phyloP scores from a whole-genome alignment of 2,113 vertebrate genomes.

The Nerophis ophidion region DNA sequence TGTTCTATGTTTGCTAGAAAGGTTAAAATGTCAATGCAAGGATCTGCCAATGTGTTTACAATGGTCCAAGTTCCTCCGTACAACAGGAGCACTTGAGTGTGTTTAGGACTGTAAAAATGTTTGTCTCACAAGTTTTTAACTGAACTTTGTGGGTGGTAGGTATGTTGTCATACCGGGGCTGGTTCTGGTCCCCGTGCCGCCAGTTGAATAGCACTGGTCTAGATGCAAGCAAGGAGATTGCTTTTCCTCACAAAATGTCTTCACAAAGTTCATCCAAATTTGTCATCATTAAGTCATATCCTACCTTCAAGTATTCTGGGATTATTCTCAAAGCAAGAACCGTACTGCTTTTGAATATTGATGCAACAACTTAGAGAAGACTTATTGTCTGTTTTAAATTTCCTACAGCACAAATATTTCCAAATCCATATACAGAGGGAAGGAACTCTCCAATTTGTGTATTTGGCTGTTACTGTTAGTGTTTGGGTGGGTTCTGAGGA shows the following conservation, averaged over 20 bases:
- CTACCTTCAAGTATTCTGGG: too few species aligned
- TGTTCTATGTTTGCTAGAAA: too few species aligned
- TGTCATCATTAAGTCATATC: neutral
- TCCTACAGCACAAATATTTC: slow-evolving; percentile 12
- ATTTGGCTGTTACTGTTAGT: slow-evolving; percentile 44
- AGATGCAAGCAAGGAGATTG: slow-evolving; percentile 10
- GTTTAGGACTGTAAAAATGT: too few species aligned
- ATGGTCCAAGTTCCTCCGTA: too few species aligned
- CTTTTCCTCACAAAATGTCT: neutral
- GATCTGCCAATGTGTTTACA: too few species aligned
- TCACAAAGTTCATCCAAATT: neutral
- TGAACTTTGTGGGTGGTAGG: too few species aligned
- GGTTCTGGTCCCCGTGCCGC: too few species aligned
- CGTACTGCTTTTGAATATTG: neutral
- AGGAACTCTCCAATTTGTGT: slow-evolving; percentile 48
- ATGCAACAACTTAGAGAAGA: neutral
- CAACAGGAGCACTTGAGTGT: too few species aligned
- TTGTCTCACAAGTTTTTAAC: too few species aligned
- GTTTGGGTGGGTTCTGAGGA: slow-evolving; percentile 40
- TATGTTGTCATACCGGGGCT: too few species aligned
- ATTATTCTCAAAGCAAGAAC: neutral
- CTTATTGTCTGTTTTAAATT: neutral
- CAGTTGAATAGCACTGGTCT: too few species aligned
- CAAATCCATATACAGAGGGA: slow-evolving; percentile 22
- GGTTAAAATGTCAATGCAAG: too few species aligned